Conservation (phyloP, 2,888 invertebrate genomes). For the Augiades crinisus region DNA sequence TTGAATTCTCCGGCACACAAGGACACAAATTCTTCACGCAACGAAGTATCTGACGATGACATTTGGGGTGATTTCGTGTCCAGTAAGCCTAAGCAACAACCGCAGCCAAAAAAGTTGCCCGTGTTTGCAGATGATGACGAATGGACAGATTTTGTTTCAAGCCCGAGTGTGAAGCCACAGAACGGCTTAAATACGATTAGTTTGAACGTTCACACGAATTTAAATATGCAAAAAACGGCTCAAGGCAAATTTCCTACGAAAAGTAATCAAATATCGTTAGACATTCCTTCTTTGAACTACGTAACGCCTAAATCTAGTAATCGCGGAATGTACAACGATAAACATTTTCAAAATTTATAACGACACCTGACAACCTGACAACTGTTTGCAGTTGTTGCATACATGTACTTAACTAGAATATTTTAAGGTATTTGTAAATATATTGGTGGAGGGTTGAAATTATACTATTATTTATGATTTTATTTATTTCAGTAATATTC, state of each 20-base stretch:
- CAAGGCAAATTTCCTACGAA: slow-evolving; percentile 49
- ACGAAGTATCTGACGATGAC: slow-evolving; percentile 70
- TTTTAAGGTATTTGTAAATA: slow-evolving; percentile 54
- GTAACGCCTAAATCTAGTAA: slow-evolving; percentile 68
- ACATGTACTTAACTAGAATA: slow-evolving; percentile 56
- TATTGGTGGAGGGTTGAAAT: slow-evolving; percentile 53
- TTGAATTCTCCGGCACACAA: slow-evolving; percentile 56
- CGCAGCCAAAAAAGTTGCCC: slow-evolving; percentile 47
- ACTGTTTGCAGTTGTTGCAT: slow-evolving; percentile 40
- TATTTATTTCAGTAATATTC: slow-evolving; percentile 21
- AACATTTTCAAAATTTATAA: slow-evolving; percentile 80
- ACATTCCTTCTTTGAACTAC: slow-evolving; percentile 70
- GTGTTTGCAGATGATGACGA: slow-evolving; percentile 67
- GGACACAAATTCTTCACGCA: slow-evolving; percentile 42
- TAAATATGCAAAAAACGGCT: slow-evolving; percentile 57
- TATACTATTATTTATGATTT: slow-evolving; percentile 36
- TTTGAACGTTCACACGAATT: slow-evolving; percentile 70
- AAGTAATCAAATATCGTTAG: slow-evolving; percentile 55
- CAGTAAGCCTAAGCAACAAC: slow-evolving; percentile 61
- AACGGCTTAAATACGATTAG: slow-evolving; percentile 75
- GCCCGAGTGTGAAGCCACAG: slow-evolving; percentile 63
- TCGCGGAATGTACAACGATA: slow-evolving; percentile 59
- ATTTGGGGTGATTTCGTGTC: slow-evolving; percentile 84
- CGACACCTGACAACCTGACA: slow-evolving; percentile 51
- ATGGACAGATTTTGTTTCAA: slow-evolving; percentile 77